Conservation (phyloP, 2,797 vertebrate species). For the Intellagama lesueurii region DNA sequence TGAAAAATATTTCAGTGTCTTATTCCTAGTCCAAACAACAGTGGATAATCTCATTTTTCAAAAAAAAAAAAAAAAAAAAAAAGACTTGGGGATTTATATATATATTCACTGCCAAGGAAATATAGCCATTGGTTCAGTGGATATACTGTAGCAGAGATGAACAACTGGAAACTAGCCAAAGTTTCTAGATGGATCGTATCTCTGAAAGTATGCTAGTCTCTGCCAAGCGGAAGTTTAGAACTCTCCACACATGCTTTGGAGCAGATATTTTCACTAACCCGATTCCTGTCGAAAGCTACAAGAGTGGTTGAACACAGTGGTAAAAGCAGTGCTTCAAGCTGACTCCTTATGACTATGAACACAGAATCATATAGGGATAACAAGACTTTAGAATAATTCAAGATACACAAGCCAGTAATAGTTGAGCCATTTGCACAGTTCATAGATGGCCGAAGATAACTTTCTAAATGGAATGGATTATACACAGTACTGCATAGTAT, state of each 20-base stretch:
- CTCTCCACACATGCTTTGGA: no score
- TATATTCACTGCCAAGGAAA: background rate
- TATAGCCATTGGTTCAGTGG: background rate
- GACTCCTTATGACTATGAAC: background rate
- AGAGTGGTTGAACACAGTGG: background rate
- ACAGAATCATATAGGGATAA: background rate
- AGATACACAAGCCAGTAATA: background rate
- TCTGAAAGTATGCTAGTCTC: background rate
- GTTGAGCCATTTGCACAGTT: background rate
- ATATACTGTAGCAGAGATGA: background rate
- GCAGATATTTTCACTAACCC: background rate
- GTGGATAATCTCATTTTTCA: background rate
- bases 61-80: background rate
- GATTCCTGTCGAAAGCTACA: background rate
- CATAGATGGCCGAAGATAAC: background rate
- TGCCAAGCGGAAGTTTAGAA: background rate
- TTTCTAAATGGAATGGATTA: background rate
- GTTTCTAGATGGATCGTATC: background rate
- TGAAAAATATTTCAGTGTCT: no score
- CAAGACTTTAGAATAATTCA: background rate
- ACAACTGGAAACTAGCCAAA: no score
- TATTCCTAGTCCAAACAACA: no score
- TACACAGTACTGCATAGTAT: background rate
- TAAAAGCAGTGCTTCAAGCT: background rate
- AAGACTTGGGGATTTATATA: no score